Conservation (phyloP, 2,888 invertebrate species). For the Acanthosoma haemorrhoidale region DNA sequence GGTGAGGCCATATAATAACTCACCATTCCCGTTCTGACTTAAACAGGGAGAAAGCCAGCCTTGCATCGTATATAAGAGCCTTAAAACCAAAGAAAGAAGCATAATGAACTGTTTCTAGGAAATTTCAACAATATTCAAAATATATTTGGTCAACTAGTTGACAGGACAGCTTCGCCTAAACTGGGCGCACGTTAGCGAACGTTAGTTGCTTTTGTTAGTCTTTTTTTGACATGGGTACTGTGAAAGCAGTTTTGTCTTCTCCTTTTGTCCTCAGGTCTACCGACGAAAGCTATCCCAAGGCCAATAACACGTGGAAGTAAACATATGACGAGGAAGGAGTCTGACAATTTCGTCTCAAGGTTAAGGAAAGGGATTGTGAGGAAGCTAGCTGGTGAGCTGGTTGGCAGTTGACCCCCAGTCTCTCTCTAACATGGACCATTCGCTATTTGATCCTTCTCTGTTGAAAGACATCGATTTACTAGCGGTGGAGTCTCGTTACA, state of each 20-base stretch:
- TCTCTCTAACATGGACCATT: not conserved
- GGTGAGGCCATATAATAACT: no score
- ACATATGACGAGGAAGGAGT: not conserved
- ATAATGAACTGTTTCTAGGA: no score
- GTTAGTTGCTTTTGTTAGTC: not conserved
- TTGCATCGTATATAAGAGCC: no score
- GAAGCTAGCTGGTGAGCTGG: not conserved
- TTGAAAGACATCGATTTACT: slow-evolving; percentile 61
- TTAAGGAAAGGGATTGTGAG: slow-evolving; percentile 1
- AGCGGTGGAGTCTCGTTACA: slow-evolving; percentile 58
- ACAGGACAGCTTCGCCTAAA: no score
- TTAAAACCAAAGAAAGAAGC: no score
- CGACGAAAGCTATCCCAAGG: not conserved
- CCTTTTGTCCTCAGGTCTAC: not conserved
- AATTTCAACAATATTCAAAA: no score
- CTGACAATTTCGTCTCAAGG: slow-evolving; percentile 18
- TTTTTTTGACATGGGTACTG: not conserved
- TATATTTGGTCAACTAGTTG: no score
- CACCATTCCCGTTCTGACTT: no score
- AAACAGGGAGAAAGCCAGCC: no score
- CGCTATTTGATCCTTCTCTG: slow-evolving; percentile 61
- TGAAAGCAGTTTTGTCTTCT: not conserved
- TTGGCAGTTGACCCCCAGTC: not conserved
- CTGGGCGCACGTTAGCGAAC: not conserved
- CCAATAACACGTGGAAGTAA: not conserved